These are phyloP conservation scores for Mercenaria mercenaria DNA, from an alignment of 1,140 invertebrate genomes.

Conservation along the genomic window DNA sequence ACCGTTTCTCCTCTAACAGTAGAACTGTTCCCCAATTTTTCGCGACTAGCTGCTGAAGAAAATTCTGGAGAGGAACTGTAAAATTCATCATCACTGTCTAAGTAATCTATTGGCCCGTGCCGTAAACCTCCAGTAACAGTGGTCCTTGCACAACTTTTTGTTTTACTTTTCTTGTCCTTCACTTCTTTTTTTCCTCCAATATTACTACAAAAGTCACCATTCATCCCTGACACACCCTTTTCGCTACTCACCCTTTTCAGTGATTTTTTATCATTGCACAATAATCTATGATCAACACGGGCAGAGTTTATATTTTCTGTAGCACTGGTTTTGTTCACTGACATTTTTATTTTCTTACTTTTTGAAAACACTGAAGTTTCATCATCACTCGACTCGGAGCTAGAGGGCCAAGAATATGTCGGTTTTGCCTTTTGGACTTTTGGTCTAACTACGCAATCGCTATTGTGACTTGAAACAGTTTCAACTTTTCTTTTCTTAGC, in stretches of 20 bases:
- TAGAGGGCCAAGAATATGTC: not conserved
- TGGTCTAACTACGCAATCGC: not conserved
- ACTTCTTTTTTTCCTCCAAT: not conserved
- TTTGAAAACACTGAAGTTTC: not conserved
- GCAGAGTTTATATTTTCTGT: too few species aligned
- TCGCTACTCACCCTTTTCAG: too few species aligned
- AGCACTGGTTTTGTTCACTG: too few species aligned
- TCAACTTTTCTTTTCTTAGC: constrained; percentile 22
- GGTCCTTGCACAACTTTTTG: not conserved
- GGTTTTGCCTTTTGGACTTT: not conserved
- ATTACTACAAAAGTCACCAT: not conserved
- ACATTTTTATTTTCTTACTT: not conserved
- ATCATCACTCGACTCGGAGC: not conserved
- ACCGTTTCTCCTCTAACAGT: too few species aligned
- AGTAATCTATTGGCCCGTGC: not conserved
- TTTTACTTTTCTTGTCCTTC: not conserved
- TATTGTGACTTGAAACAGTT: not conserved
- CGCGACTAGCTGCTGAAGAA: not conserved
- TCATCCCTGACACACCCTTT: too few species aligned
- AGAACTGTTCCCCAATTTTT: too few species aligned
- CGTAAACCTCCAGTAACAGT: not conserved
- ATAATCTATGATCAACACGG: too few species aligned
- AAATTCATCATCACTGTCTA: not conserved
- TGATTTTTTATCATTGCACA: too few species aligned
- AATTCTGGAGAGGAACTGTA: not conserved